Conservation (phyloP, 2,113 vertebrate genomes). For the Casuarius casuarius region DNA sequence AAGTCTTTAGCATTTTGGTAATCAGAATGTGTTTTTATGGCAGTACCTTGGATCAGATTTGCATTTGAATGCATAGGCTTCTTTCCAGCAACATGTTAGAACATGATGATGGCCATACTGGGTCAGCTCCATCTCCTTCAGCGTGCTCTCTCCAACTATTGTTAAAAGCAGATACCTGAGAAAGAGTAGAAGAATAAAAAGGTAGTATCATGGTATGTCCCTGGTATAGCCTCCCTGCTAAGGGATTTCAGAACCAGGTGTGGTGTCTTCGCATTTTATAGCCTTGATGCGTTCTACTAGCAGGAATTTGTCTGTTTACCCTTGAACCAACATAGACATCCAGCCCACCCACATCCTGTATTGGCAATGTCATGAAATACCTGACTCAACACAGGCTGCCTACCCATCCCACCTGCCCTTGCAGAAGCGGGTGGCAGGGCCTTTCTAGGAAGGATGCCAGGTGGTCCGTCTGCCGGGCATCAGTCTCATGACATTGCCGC, state of each 20-base stretch:
- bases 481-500: rapidly evolving
- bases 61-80: not conserved
- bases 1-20: not conserved
- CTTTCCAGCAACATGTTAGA: not conserved
- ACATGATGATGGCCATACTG: too few relatives aligned
- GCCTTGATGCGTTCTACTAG: not conserved
- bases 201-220: not conserved
- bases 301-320: not conserved
- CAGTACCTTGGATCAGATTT: not conserved
- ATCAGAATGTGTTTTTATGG: not conserved
- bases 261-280: not conserved
- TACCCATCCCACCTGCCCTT: not conserved
- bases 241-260: not conserved
- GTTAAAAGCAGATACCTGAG: not conserved
- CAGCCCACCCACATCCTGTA: not conserved
- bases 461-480: not conserved
- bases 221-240: not conserved
- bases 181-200: not conserved
- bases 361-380: not conserved
- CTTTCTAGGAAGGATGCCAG: not conserved
- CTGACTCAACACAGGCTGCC: not conserved
- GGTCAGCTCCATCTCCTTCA: not conserved
- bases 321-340: not conserved
- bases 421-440: not conserved
- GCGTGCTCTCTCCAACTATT: not conserved